Evolutionary conservation across 2,113 vertebrate genomes (phyloP).

Genomic region (Dicerorhinus sumatrensis): DNA sequence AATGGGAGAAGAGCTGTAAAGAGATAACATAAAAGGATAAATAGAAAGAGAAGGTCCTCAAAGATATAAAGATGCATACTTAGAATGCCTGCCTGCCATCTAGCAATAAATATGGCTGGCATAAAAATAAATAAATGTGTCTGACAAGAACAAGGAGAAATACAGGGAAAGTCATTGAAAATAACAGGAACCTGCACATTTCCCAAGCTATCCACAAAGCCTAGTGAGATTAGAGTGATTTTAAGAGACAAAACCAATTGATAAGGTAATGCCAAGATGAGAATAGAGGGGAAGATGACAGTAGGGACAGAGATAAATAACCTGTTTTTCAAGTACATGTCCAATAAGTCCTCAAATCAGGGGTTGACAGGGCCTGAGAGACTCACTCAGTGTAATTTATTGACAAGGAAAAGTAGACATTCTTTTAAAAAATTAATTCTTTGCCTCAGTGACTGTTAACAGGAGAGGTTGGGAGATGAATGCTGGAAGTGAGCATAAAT

Average conservation of each 20-base stretch:
- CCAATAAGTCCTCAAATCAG: conserved; percentile 43
- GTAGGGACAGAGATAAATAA: conserved; percentile 76
- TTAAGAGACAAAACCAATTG: conserved; percentile 72
- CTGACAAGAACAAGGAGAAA: conserved; percentile 51
- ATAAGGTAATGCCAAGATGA: conserved; percentile 51
- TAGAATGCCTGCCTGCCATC: background rate
- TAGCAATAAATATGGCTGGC: background rate
- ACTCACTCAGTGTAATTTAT: conserved; percentile 74
- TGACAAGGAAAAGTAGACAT: conserved; percentile 69
- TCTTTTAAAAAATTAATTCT: conserved; percentile 75
- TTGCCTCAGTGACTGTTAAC: conserved; percentile 68
- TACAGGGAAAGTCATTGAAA: conserved; percentile 42
- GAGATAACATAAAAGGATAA: background rate
- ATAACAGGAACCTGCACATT: conserved; percentile 37
- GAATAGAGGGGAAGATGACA: conserved; percentile 46
- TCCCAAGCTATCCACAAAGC: conserved; percentile 54
- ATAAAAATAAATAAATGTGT: conserved; percentile 44
- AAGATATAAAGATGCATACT: background rate
- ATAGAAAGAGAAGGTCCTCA: background rate
- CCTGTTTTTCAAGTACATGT: conserved; percentile 69
- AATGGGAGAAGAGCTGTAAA: background rate
- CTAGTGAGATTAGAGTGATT: conserved; percentile 48
- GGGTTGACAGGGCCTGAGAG: conserved; percentile 65
- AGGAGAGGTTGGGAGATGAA: conserved; percentile 70
- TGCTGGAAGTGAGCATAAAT: conserved; percentile 66